Percentiles rank a stretch among this genome's conserved stretches.
These are phyloP conservation scores for Tanypteryx hageni DNA, from an alignment of 2,888 invertebrate species.

Conservation along the genomic window DNA sequence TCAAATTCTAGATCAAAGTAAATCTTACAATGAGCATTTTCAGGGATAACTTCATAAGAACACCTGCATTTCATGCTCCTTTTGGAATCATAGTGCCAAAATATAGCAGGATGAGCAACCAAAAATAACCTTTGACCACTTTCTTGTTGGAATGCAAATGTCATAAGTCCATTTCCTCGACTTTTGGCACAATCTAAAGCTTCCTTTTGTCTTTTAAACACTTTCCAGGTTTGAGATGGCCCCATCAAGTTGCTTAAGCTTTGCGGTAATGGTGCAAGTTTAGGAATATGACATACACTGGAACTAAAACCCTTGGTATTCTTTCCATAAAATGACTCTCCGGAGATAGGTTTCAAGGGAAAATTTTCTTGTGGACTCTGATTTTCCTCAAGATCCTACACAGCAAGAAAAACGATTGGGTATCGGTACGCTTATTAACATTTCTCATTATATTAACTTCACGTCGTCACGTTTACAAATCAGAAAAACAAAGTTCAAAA, in stretches of 20 bases:
- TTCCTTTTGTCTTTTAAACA: slow-evolving; percentile 74
- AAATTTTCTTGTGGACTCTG: background rate
- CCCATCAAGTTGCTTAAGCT: slow-evolving; percentile 70
- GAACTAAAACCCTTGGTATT: background rate
- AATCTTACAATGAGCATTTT: slow-evolving; percentile 76
- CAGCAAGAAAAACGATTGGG: slow-evolving; percentile 35
- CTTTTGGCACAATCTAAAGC: slow-evolving; percentile 72
- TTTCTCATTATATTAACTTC: background rate
- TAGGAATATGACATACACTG: background rate
- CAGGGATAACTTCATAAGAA: slow-evolving; percentile 76
- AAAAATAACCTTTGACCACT: slow-evolving; percentile 74
- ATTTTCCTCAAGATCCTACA: slow-evolving; percentile 49
- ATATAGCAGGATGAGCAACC: slow-evolving; percentile 75
- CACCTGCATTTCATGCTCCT: slow-evolving; percentile 72
- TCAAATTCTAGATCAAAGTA: slow-evolving; percentile 80
- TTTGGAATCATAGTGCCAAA: slow-evolving; percentile 74
- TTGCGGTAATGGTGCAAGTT: slow-evolving; percentile 15
- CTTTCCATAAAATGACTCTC: slow-evolving; percentile 55
- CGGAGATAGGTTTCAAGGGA: background rate
- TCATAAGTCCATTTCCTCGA: slow-evolving; percentile 71
- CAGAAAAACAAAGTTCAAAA: no score
- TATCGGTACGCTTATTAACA: slow-evolving; percentile 9
- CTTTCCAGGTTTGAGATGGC: slow-evolving; percentile 73
- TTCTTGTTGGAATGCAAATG: slow-evolving; percentile 74
- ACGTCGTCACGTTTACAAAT: no score